phyloP scores from a whole-genome alignment of 2,888 invertebrate species.

The Entomobrya multifasciata region DNA sequence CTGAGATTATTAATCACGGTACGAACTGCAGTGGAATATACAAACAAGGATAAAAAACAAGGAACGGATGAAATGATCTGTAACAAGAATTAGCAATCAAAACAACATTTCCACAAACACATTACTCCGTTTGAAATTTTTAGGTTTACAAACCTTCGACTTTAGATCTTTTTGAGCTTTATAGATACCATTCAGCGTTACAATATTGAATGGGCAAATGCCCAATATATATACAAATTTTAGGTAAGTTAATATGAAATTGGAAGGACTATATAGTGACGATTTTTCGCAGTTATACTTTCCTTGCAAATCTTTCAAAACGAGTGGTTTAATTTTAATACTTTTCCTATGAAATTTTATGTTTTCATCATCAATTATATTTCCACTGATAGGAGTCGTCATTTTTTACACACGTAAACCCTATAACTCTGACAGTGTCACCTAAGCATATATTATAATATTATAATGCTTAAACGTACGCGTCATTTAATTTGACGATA shows the following conservation, averaged over 20 bases:
- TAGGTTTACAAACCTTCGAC: not conserved
- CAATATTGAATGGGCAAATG: not conserved
- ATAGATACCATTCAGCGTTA: not conserved
- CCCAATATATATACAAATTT: constrained; percentile 8
- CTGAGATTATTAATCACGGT: not conserved
- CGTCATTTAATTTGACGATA: too few species aligned
- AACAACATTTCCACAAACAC: not conserved
- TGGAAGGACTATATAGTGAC: too few species aligned
- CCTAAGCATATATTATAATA: too few species aligned
- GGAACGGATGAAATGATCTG: not conserved
- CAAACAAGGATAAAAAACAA: not conserved
- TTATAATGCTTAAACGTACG: too few species aligned
- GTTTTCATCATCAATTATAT: too few species aligned
- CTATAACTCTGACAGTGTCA: too few species aligned
- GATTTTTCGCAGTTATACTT: too few species aligned
- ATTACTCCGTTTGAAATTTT: not conserved
- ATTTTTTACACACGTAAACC: too few species aligned
- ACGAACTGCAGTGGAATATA: constrained; percentile 3
- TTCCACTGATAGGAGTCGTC: too few species aligned
- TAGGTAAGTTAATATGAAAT: not conserved
- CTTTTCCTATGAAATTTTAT: too few species aligned
- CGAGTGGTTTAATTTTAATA: too few species aligned
- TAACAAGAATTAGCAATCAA: not conserved
- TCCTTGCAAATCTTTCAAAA: too few species aligned
- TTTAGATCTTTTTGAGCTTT: not conserved